These are phyloP conservation scores for Aelia acuminata DNA, from an alignment of 2,888 invertebrate genomes.

Conservation along the genomic window DNA sequence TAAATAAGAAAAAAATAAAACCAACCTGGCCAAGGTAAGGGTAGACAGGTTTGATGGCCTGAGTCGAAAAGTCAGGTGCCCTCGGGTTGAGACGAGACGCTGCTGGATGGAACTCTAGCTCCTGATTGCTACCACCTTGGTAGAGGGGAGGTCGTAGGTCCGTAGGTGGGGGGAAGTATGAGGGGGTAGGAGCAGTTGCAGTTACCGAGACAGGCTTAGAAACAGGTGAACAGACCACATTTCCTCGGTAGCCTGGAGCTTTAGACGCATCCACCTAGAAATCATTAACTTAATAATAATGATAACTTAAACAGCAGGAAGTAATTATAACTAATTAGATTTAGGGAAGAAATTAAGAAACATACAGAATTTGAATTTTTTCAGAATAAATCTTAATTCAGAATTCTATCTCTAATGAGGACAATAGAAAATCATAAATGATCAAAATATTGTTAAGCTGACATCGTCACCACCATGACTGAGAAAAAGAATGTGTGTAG, in stretches of 20 bases:
- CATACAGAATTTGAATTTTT: no score
- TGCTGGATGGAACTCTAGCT: slow-evolving; percentile 60
- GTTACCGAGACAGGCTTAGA: slow-evolving; percentile 68
- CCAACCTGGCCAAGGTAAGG: slow-evolving; percentile 53
- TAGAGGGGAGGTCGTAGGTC: slow-evolving; percentile 50
- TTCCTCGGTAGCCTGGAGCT: slow-evolving; percentile 91
- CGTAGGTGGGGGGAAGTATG: slow-evolving; percentile 53
- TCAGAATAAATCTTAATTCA: no score
- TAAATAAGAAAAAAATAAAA: not conserved
- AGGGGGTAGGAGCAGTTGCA: slow-evolving; percentile 68
- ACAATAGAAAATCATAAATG: no score
- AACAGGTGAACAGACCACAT: slow-evolving; percentile 83
- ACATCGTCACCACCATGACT: no score
- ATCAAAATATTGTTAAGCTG: no score
- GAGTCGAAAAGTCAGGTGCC: slow-evolving; percentile 82
- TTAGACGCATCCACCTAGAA: slow-evolving; percentile 86
- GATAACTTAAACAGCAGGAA: not conserved
- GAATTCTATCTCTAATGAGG: no score
- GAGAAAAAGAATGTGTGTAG: no score
- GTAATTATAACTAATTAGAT: not conserved
- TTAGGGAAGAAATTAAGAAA: not conserved
- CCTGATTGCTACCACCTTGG: slow-evolving; percentile 59
- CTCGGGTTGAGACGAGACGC: slow-evolving; percentile 82
- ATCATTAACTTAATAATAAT: not conserved
- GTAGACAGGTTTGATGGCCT: slow-evolving; percentile 68